Base-by-base conservation (phyloP, 2,888 invertebrate species). In the Timema podura region DNA sequence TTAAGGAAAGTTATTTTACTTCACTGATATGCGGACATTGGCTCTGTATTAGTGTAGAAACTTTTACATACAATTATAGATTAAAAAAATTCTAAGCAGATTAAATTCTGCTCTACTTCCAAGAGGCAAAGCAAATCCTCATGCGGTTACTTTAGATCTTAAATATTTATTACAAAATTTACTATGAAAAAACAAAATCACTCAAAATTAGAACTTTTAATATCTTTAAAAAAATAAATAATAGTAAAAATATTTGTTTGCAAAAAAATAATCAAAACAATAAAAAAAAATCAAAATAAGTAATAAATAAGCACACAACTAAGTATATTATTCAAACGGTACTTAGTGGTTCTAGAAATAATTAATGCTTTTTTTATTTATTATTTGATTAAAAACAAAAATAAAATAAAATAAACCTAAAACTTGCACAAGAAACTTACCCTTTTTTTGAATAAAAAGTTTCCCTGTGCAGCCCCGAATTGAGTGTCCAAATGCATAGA, bases 381-480 rank as follows among this genome's bases (percentile, higher is more conserved):
- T 61, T 61, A 44, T 44, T 45, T 11, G 45, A 72, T 68, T 16
- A 64, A 70, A 68, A 72, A 66, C 48, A 70, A 71, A 70, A 61
- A 66, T 67, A 73, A 71, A 67, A 54, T 69, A 68, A 71, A 71
- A 72, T 67, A 72, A 72, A 73, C 69, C 69, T 69, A 72, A 71
- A 73, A 70, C 68, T 72, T 68, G 71, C 73, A 71, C 70, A 72
- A 74, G 74, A 73, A 74, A 75, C 75, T 75, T 75, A 75, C 75
- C 75, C 73, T 74, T 74, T 69, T 74, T 75, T 73, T 74, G 75
- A 74, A 74, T 74, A 74, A 74, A 75, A 74, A 75, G 74, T 75
- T 75, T 75, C 71, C 75, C 75, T 75, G 74, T 75, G 75, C 73
- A 74, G 71, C 73, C 72, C 71, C 73, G 73, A 71, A 73, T 72